Base-by-base conservation (phyloP, 1,140 invertebrate genomes). In the Tetramorium simillimum region DNA sequence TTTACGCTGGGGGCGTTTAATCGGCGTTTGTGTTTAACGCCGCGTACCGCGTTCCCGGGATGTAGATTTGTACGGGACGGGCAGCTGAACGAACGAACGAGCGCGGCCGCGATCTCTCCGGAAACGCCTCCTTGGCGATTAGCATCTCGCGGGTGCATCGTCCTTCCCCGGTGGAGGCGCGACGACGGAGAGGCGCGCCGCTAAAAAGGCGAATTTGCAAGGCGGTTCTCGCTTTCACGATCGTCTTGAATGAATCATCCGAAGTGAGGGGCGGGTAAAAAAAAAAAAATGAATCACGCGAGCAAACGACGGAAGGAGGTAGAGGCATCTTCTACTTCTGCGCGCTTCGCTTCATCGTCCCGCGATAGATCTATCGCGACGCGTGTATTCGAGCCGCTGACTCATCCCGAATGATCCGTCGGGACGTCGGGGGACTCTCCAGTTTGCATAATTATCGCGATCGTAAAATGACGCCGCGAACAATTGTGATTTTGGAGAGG, bases 111-210 rank as follows among this genome's bases (percentile, higher is more conserved):
- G 21, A 73, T 70, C 53, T 70, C 53, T 75, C 70, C 69, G 53
- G 53, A 60, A 40, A 40, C 28, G 69, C 80, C 69, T 84, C 69
- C 69, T 75, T 49, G 53, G 46, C 69, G 80, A 73, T 24, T 46
- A 37, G 69, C 80, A 84, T 58, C 80, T 58, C 80, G 14, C n/a
- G 43, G 4, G 62, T 67, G 77, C 77, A 78, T 82, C 80, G 53
- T 84, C 56, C 80, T 84, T 75, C 69, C 80, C 80, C 69, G 24
- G 5, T 77, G 51, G 67, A 56, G 65, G 65, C 78, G 65, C 10
- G 37, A n/a, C 21, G 37, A 33, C 12, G 67, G 24, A 67, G 69
- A 60, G 49, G 33, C 37, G 63, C 18, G 49, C 18, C 49, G 63
- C 49, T 46, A 49, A 49, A 53, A 28, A 82, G 78, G 67, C 53